A percentile compares a stretch with the other conserved stretches of the same genome.
These are phyloP conservation scores for Chouioia cunea DNA, from an alignment of 2,888 invertebrate genomes.

Conservation along the genomic window DNA sequence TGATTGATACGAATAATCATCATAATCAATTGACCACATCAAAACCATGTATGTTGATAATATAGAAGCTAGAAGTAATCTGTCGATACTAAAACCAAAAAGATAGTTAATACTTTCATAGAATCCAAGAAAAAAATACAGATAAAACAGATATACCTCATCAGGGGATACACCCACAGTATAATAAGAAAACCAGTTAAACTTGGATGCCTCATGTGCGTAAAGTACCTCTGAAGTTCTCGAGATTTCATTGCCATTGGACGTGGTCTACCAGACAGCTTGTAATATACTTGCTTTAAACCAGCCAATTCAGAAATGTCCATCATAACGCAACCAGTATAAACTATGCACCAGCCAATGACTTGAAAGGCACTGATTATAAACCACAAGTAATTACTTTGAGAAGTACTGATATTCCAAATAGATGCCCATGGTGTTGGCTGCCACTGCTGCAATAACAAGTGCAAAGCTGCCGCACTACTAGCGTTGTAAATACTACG, in stretches of 20 bases:
- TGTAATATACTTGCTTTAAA: slow-evolving; percentile 75
- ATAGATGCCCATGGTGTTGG: slow-evolving; percentile 68
- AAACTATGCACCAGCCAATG: slow-evolving; percentile 73
- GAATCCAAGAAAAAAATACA: slow-evolving; percentile 6
- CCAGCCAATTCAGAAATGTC: slow-evolving; percentile 75
- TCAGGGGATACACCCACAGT: slow-evolving; percentile 73
- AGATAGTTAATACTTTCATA: slow-evolving; percentile 10
- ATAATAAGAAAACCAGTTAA: slow-evolving; percentile 73
- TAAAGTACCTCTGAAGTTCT: slow-evolving; percentile 70
- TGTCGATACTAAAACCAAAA: slow-evolving; percentile 69
- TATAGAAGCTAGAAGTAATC: slow-evolving; percentile 71
- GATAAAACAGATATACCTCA: slow-evolving; percentile 68
- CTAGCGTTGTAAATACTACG: slow-evolving; percentile 60
- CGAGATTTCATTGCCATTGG: slow-evolving; percentile 72
- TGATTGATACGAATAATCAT: slow-evolving; percentile 73
- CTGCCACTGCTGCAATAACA: slow-evolving; percentile 71
- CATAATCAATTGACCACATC: slow-evolving; percentile 74
- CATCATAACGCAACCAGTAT: slow-evolving; percentile 74
- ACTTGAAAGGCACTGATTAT: slow-evolving; percentile 70
- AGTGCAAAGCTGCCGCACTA: slow-evolving; percentile 67
- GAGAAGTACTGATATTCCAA: slow-evolving; percentile 72
- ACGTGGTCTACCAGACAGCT: slow-evolving; percentile 69
- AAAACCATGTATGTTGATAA: slow-evolving; percentile 74
- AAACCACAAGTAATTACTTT: slow-evolving; percentile 69
- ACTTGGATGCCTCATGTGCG: slow-evolving; percentile 76